Conservation (phyloP, 2,113 vertebrate genomes). For the Pseudorhombus dupliciocellatus region DNA sequence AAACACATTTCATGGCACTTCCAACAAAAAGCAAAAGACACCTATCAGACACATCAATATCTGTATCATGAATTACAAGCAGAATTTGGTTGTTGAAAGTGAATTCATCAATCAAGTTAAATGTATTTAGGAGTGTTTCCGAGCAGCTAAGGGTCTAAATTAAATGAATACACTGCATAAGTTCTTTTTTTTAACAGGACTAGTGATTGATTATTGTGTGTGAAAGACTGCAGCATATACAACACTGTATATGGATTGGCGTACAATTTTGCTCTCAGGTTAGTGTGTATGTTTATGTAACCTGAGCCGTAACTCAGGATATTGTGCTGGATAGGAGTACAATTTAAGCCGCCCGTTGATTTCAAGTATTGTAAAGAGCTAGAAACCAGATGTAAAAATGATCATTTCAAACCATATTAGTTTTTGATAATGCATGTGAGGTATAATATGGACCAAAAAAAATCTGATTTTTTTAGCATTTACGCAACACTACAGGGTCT, state of each 20-base stretch:
- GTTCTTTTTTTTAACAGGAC: slow-evolving; percentile 37
- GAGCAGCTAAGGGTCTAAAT: slow-evolving; percentile 54
- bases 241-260: slow-evolving; percentile 67
- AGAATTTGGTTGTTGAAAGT: slow-evolving; percentile 46
- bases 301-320: slow-evolving; percentile 75
- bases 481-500: slow-evolving; percentile 72
- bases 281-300: slow-evolving; percentile 71
- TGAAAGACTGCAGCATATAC: slow-evolving; percentile 66
- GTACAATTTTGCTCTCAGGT: slow-evolving; percentile 77
- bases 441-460: slow-evolving; percentile 50
- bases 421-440: slow-evolving; percentile 58
- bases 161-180: slow-evolving; percentile 42
- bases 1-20: slow-evolving; percentile 62
- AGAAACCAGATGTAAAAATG: slow-evolving; percentile 30
- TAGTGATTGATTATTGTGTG: slow-evolving; percentile 57
- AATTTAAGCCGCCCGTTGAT: slow-evolving; percentile 45
- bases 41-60: slow-evolving; percentile 49
- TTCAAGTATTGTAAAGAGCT: slow-evolving; percentile 42
- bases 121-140: slow-evolving; percentile 39
- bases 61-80: slow-evolving; percentile 53
- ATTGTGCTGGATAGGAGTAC: slow-evolving; percentile 54
- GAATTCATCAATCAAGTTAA: slow-evolving; percentile 41
- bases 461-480: slow-evolving; percentile 12
- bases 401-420: slow-evolving; percentile 41
- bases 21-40: slow-evolving; percentile 37